A percentile compares a stretch with the other conserved stretches of the same genome.
Evolutionary conservation across 2,888 invertebrate species (phyloP).

Genomic region (Diplolepis rosae): DNA sequence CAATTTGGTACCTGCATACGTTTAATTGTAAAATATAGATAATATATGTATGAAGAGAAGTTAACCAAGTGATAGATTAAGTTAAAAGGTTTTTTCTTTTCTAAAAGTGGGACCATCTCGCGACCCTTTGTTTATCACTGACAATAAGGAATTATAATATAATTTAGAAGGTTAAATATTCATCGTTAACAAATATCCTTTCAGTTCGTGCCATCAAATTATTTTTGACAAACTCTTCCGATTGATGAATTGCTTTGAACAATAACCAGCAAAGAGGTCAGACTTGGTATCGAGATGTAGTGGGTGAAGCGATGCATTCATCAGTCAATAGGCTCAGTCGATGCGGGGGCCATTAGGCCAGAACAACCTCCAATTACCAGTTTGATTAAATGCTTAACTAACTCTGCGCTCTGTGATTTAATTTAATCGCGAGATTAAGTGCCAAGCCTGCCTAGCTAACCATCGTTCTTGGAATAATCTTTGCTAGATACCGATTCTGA

Average conservation of each 20-base stretch:
- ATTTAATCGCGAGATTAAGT: slow-evolving; percentile 72
- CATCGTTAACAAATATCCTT: no score
- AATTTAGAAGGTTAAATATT: no score
- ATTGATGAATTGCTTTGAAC: slow-evolving; percentile 19
- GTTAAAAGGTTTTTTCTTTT: neutral
- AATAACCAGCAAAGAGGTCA: slow-evolving; percentile 36
- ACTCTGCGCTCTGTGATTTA: slow-evolving; percentile 71
- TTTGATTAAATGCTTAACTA: slow-evolving; percentile 73
- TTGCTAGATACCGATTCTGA: slow-evolving; percentile 57
- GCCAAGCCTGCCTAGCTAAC: slow-evolving; percentile 59
- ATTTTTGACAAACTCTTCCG: slow-evolving; percentile 2
- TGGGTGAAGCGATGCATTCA: slow-evolving; percentile 56
- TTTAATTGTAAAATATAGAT: neutral
- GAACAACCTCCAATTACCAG: slow-evolving; percentile 71
- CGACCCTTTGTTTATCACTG: neutral
- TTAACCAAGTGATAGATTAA: neutral
- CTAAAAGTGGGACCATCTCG: neutral
- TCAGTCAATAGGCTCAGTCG: slow-evolving; percentile 60
- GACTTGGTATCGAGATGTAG: slow-evolving; percentile 37
- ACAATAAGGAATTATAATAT: no score
- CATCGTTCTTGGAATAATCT: slow-evolving; percentile 60
- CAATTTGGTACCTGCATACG: neutral
- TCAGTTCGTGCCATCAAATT: neutral
- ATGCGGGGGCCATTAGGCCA: slow-evolving; percentile 66
- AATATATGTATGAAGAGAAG: neutral